These are phyloP conservation scores for Ceratitis capitata DNA, from an alignment of 1,140 invertebrate species.

Conservation along the genomic window DNA sequence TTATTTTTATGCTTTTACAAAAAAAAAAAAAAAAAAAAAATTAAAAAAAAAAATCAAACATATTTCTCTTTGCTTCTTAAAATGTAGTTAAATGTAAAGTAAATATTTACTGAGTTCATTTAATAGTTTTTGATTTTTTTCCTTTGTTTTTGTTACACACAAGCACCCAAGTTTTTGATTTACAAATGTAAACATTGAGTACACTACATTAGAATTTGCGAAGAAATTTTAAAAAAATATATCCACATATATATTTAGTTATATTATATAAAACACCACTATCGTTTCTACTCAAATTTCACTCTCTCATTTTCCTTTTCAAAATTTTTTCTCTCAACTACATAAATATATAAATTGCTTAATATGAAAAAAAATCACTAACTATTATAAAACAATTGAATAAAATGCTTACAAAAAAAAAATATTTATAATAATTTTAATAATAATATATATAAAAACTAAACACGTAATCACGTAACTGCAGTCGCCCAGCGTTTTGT, in stretches of 20 bases:
- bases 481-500: constrained; percentile 65
- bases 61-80: neutral
- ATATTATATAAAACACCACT: neutral
- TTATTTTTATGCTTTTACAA: neutral
- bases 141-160: neutral
- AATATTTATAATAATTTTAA: constrained; percentile 12
- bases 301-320: constrained; percentile 43
- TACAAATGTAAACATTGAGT: neutral
- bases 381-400: too few species aligned
- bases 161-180: neutral
- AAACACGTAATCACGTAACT: neutral
- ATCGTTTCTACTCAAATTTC: constrained; percentile 39
- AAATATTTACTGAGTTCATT: neutral
- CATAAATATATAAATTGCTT: constrained; percentile 2
- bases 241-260: neutral
- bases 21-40: neutral
- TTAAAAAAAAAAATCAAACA: too few species aligned
- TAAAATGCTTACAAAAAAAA: constrained; percentile 36
- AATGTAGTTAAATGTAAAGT: neutral
- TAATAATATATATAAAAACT: neutral
- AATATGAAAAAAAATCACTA: too few species aligned
- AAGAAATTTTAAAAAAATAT: neutral
- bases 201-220: neutral
- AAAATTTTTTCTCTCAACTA: constrained; percentile 26
- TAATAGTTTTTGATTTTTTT: neutral